Evolutionary conservation across 2,113 vertebrate species (phyloP).

Genomic region (Nothobranchius kuhntae): DNA sequence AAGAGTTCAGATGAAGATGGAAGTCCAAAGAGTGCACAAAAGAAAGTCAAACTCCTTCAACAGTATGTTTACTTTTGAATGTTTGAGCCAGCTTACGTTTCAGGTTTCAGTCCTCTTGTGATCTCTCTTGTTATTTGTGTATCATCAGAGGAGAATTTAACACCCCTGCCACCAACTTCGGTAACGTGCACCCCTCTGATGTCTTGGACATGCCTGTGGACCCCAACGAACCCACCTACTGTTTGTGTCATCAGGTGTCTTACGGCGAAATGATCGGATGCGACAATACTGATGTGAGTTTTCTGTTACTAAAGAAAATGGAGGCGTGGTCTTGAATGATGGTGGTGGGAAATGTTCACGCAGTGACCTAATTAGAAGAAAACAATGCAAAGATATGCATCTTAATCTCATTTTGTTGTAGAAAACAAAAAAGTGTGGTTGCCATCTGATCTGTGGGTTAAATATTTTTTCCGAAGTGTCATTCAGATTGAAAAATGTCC

Average conservation of each 20-base stretch:
- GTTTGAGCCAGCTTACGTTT: background rate
- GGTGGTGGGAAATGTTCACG: no score
- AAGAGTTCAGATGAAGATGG: conserved; percentile 94
- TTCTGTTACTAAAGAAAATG: background rate
- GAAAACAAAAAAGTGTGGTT: no score
- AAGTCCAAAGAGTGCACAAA: conserved; percentile 89
- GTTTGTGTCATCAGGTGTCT: conserved; percentile 97
- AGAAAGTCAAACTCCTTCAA: conserved; percentile 93
- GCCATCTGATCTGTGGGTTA: no score
- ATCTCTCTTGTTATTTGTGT: background rate
- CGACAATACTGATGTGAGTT: conserved; percentile 95
- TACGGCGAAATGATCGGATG: conserved; percentile 99
- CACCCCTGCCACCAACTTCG: conserved; percentile 88
- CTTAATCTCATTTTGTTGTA: no score
- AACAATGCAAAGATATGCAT: no score
- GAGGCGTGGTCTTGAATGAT: no score
- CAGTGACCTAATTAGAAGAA: no score
- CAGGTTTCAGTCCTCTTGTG: background rate
- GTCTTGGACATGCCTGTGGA: conserved; percentile 99
- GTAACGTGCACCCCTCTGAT: conserved; percentile 92
- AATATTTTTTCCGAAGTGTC: no score
- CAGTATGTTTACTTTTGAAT: conserved; percentile 77
- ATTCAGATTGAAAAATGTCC: no score
- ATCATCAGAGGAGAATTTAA: conserved; percentile 88
- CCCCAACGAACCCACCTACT: conserved; percentile 98